Percentiles rank a stretch among this genome's conserved stretches.
Evolutionary conservation across 2,113 vertebrate species (phyloP).

Genomic region (Tylochromis polylepis): DNA sequence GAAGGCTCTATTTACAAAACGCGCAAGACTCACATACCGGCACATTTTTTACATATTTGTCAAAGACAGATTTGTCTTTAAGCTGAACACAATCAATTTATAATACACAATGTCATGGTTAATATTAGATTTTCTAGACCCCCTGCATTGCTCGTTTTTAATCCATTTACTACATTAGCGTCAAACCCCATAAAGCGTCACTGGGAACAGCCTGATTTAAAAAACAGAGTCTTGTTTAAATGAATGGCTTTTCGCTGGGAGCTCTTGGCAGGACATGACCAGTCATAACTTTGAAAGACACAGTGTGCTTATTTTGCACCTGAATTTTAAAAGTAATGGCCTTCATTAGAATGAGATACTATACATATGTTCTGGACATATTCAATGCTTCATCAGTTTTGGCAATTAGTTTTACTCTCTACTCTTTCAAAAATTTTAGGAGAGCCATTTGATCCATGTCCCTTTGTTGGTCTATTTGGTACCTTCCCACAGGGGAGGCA

Average conservation of each 20-base stretch:
- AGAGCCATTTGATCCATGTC: too few species aligned
- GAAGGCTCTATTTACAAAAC: neutral
- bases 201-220: neutral
- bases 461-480: too few species aligned
- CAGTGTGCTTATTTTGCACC: neutral
- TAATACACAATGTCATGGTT: neutral
- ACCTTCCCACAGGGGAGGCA: too few species aligned
- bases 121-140: neutral
- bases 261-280: neutral
- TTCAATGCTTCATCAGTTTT: too few species aligned
- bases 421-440: too few species aligned
- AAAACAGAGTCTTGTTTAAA: neutral
- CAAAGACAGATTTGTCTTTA: neutral
- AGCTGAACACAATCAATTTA: neutral
- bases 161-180: neutral
- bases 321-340: neutral
- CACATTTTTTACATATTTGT: neutral
- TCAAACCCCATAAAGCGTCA: neutral
- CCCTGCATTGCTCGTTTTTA: neutral
- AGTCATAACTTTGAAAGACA: neutral
- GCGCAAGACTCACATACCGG: too few species aligned
- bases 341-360: neutral
- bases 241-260: neutral
- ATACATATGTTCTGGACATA: too few species aligned
- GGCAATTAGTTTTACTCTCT: too few species aligned